Conservation (phyloP, 92 coral and sea anemone species). For the Epizoanthus fatuus region DNA sequence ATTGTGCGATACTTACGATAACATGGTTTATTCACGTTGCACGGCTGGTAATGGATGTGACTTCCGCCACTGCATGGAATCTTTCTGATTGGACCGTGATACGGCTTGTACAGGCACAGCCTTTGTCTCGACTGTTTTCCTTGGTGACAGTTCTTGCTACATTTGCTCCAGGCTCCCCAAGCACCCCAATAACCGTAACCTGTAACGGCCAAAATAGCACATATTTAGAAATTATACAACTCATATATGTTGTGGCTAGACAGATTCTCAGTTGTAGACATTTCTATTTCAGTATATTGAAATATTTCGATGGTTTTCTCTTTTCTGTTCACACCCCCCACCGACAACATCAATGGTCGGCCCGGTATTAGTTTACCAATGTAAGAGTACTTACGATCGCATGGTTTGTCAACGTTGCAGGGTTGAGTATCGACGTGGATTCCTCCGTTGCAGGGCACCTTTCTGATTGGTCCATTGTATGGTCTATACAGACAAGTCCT, state of each 20-base stretch:
- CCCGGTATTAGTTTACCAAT: too few relatives aligned
- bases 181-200: conserved; percentile 39
- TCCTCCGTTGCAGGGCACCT: conserved; percentile 14
- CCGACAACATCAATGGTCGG: too few relatives aligned
- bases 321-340: background rate
- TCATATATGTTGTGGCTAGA: too few relatives aligned
- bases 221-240: background rate
- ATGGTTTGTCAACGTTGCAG: conserved; percentile 13
- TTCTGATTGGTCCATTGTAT: background rate
- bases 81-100: background rate
- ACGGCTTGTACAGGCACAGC: background rate
- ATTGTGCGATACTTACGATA: background rate
- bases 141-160: conserved; percentile 35
- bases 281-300: too few relatives aligned
- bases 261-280: too few relatives aligned
- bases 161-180: conserved; percentile 39
- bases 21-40: background rate
- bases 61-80: background rate
- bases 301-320: background rate
- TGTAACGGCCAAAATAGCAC: background rate
- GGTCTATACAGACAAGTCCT: conserved; percentile 5
- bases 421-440: background rate
- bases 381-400: background rate
- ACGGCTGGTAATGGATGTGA: background rate
- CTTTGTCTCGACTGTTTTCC: conserved; percentile 20